phyloP scores from a whole-genome alignment of 2,113 vertebrate species.

The Xerus inauris region DNA sequence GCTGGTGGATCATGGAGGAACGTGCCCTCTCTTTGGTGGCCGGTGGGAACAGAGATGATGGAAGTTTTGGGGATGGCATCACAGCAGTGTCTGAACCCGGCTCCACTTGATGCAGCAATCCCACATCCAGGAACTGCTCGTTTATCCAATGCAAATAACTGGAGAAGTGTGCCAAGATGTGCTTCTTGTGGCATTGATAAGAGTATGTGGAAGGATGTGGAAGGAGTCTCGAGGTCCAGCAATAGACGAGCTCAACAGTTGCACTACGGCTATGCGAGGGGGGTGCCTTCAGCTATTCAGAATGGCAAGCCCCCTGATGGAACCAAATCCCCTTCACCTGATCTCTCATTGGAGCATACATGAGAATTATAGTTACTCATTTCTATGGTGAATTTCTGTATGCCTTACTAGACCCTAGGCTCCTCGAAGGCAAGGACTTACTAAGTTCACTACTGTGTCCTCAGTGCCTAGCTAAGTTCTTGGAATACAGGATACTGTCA shows the following conservation, averaged over 20 bases:
- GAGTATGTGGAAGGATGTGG: neutral
- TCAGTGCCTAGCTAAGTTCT: neutral
- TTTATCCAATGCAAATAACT: neutral
- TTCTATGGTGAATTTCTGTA: neutral
- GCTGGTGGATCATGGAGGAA: neutral
- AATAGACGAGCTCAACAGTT: fast-evolving
- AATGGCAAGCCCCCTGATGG: neutral
- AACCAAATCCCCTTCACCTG: too few relatives aligned
- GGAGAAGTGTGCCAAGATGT: fast-evolving
- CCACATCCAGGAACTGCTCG: neutral
- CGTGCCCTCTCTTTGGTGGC: neutral
- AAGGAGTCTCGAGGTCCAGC: neutral
- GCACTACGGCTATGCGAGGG: too few relatives aligned
- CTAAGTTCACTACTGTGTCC: too few relatives aligned
- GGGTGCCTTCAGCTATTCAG: fast-evolving
- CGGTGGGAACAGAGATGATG: neutral
- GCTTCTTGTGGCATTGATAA: fast-evolving
- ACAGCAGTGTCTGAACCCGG: fast-evolving
- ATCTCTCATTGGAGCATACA: neutral
- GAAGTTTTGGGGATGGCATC: fast-evolving
- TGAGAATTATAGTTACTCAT: fast-evolving
- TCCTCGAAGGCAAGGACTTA: neutral
- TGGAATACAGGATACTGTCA: neutral
- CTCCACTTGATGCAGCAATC: too few relatives aligned
- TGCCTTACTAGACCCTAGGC: neutral